Evolutionary conservation across 2,113 vertebrate species (phyloP), one percentile per base, ranked within the genome.

Genomic region (Proterorhinus semilunaris): DNA sequence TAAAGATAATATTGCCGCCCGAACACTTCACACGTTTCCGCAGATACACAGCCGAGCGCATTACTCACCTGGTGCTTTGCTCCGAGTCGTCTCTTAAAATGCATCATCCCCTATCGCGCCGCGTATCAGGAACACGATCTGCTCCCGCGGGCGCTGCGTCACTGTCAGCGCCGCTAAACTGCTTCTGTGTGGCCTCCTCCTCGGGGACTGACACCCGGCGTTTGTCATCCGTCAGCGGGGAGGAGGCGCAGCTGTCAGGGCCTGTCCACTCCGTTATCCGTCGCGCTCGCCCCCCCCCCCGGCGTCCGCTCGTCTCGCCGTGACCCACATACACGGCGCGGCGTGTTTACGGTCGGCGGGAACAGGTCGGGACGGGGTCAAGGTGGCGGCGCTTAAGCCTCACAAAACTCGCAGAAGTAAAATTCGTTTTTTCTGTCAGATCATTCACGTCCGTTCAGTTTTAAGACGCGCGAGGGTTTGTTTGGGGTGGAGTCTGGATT

Each of bases 141-240:
- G 46, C 10, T 61, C 42, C 58, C 45, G 7, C 1, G 7, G 27
- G 53, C 62, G 59, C 77, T 71, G 80, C 71, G 66, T 79, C 77
- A 68, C 71, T 59, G 66, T 67, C 77, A 76, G 74, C 73, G 66
- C 80, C 78, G 68, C 72, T 75, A 59, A 78, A 78, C 68, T 68
- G 62, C 72, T n/a, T 44, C 49, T 17, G 11, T 79, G 65, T 68
- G 67, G 74, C 71, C 62, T 58, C 66, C 68, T 74, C 57, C 54
- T 62, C 65, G 2, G 74, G 21, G 66, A 75, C 71, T 76, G 79
- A 87, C 82, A 76, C 78, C 8, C 73, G 82, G 65, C 83, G 70
- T 89, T 84, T 82, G 79, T 85, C 90, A 88, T 87, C 85, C 79
- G 77, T 90, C 90, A 88, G 73, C 55, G 59, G 80, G 47, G 83